phyloP scores from a whole-genome alignment of 2,113 vertebrate species.

The Chionis minor region DNA sequence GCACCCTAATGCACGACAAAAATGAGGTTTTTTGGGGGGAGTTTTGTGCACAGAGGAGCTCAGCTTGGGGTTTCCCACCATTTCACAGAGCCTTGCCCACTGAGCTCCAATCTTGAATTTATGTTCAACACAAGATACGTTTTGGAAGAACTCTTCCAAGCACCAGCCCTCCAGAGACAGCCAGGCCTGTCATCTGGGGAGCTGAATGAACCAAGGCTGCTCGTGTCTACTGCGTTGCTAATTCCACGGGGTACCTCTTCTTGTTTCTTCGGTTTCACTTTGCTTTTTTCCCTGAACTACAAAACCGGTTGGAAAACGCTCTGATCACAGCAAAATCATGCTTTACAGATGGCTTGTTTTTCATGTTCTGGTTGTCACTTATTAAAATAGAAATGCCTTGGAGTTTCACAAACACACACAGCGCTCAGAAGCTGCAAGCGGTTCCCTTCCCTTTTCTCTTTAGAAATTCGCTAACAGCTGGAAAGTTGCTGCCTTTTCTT shows the following conservation, averaged over 20 bases:
- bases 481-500: not conserved
- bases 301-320: not conserved
- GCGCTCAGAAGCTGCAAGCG: not conserved
- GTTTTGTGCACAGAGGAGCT: not conserved
- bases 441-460: not conserved
- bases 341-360: not conserved
- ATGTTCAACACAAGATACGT: too few relatives aligned
- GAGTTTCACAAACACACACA: not conserved
- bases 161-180: not conserved
- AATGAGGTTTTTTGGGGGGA: not conserved
- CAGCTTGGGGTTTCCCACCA: not conserved
- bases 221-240: accelerated
- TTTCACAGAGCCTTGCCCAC: not conserved
- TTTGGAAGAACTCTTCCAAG: not conserved
- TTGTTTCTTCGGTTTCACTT: not conserved
- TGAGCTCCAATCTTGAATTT: not conserved
- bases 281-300: not conserved
- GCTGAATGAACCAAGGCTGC: not conserved
- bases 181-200: not conserved
- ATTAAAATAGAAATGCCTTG: not conserved
- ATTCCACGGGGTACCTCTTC: not conserved
- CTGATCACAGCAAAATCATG: not conserved
- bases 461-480: not conserved
- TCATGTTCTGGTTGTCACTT: not conserved
- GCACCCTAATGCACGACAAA: not conserved